Base-by-base conservation (phyloP, 1,140 invertebrate species). In the Drosophila athabasca region DNA sequence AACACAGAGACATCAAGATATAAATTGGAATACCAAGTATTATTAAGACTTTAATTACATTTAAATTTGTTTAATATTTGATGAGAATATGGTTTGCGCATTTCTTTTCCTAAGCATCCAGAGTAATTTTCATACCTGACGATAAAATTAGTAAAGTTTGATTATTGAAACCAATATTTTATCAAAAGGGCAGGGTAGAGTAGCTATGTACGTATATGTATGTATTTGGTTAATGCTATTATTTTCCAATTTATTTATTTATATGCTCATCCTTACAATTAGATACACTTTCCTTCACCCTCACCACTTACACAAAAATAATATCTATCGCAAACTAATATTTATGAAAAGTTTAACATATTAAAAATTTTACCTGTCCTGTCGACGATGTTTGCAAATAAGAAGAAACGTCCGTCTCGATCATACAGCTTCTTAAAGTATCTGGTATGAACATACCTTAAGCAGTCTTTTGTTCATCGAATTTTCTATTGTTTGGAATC, bases 391-490 rank as follows among this genome's bases (percentile, higher is more conserved):
- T 95, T 93, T 96, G 95, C 90, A 96, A 94, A 93, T 96, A 96
- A 89, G 95, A 95, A 90, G 95, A 95, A 90, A 96, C 95, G 95
- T 96, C 95, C 92, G 95, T 95, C 93, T 96, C 95, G 93, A 96
- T 95, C 95, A 96, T 96, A 93, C 95, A 96, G 94, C 95, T 95
- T 93, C 95, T 94, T 90, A 96, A 93, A 83, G 95, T 94, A 90
- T 96, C 95, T 91, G 95, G 95, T 94, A 96, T 95, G 93, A 95
- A 96, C 95, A 96, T 96, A 93, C 94, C 94, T 94, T 93, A 49
- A 29, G 54, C 45, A 62, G 44, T 67, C 29, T 43, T 48, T 54
- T 50, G 48, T 51, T 62, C 81, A 84, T 82, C 68, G 74, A 82
- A 73, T 66, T 57, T 19, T 24, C 49, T 82, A 49, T 66, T 46